These are phyloP conservation scores for Tiliacea aurago DNA, from an alignment of 2,888 invertebrate genomes.

Conservation along the genomic window DNA sequence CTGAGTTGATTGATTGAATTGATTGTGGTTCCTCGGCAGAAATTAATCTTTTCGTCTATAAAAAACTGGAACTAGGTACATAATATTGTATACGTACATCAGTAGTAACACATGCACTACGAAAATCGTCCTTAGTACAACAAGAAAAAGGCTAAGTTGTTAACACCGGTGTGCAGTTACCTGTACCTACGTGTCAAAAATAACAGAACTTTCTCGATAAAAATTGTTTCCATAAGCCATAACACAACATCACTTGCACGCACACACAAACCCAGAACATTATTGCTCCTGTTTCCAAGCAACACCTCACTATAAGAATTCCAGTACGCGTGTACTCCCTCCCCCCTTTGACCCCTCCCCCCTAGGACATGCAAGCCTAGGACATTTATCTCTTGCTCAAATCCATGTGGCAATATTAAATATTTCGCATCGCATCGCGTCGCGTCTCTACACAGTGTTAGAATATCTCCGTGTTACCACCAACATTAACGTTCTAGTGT, in stretches of 20 bases:
- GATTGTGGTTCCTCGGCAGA: no score
- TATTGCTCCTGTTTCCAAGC: conserved; percentile 30
- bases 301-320: conserved; percentile 42
- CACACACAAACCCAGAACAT: conserved; percentile 25
- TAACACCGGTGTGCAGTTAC: background rate
- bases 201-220: background rate
- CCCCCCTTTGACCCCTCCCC: background rate
- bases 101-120: background rate
- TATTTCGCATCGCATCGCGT: conserved; percentile 65
- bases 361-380: conserved; percentile 32
- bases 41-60: no score
- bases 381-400: conserved; percentile 56
- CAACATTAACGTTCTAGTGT: conserved; percentile 45
- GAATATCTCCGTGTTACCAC: conserved; percentile 52
- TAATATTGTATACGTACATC: background rate
- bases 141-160: no score
- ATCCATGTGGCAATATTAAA: conserved; percentile 71
- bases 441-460: conserved; percentile 39
- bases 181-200: no score
- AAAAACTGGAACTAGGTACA: no score
- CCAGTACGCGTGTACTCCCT: conserved; percentile 28
- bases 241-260: conserved; percentile 13
- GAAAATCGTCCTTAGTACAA: background rate
- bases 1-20: no score
- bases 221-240: background rate